Base-by-base conservation (phyloP, 2,888 invertebrate genomes). In the Eupithecia subfuscata region DNA sequence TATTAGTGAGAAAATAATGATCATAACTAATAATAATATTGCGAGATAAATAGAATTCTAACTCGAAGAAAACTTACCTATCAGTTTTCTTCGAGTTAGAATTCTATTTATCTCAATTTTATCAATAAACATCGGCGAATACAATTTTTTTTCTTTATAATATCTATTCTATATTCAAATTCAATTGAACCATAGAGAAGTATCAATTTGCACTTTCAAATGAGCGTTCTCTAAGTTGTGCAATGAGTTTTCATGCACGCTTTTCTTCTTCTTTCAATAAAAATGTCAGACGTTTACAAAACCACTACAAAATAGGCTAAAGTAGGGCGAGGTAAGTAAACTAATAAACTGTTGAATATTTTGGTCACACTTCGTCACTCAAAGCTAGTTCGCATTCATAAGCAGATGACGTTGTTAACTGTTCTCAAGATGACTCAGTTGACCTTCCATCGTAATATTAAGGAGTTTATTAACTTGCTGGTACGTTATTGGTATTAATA, bases 261-360 rank as follows among this genome's bases (percentile, higher is more conserved):
- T 8, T 30, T 63, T 64, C n/a, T 64, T 9, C 16, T 30, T 63
- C 2, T 30, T 30, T 64, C 25, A 12, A 56, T 11, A 63, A 30
- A 63, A 64, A 64, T 64, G 30, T 12, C 56, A 30, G 22, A 52
- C 40, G 16, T 40, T 73, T 75, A 70, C 43, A 65, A 70, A 73
- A 70, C 60, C 25, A n/a, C 34, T 65, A 43, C 18, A 40, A 70
- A 70, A 25, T 67, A 60, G 25, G 69, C 69, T 70, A 71, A 77
- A 78, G 74, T 79, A 43, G 73, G 56, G 69, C 75, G 76, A 79
- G 76, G 70, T 25, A 70, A 52, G 74, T 76, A 74, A 78, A 81
- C 76, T 76, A 78, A 80, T 79, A 81, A 75, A 75, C 73, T 67
- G 71, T 72, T 79, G 78, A 81, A 81, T 80, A 81, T 81, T 81